These are phyloP conservation scores for Mohoua ochrocephala DNA, from an alignment of 2,113 vertebrate species.

Conservation along the genomic window DNA sequence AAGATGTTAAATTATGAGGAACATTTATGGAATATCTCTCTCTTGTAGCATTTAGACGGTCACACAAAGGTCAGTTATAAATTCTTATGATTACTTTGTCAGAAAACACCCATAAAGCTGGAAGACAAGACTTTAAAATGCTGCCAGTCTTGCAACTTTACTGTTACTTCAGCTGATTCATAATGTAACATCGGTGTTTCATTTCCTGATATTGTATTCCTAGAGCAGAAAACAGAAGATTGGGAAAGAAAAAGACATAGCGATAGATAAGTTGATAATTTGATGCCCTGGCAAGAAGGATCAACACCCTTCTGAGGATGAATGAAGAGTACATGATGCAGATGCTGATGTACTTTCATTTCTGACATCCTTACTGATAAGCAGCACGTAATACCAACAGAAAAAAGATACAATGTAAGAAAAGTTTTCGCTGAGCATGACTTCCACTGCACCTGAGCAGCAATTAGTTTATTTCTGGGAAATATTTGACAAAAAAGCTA, in stretches of 20 bases:
- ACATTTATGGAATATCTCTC: background rate
- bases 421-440: background rate
- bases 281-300: background rate
- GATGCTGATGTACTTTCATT: background rate
- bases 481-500: background rate
- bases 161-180: background rate
- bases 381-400: background rate
- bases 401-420: background rate
- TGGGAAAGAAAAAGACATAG: background rate
- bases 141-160: background rate
- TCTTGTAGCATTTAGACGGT: background rate
- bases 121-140: background rate
- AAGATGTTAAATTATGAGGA: background rate
- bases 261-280: background rate
- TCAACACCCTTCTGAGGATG: background rate
- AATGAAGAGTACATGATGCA: background rate
- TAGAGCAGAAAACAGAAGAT: background rate
- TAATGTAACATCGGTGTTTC: background rate
- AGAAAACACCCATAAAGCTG: background rate
- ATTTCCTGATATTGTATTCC: background rate
- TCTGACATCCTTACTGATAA: background rate
- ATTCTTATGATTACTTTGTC: conserved; percentile 11
- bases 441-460: background rate
- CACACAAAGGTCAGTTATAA: background rate
- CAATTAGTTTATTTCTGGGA: background rate